Evolutionary conservation across 2,888 invertebrate species (phyloP).

Genomic region (Xanthostigma xanthostigma): DNA sequence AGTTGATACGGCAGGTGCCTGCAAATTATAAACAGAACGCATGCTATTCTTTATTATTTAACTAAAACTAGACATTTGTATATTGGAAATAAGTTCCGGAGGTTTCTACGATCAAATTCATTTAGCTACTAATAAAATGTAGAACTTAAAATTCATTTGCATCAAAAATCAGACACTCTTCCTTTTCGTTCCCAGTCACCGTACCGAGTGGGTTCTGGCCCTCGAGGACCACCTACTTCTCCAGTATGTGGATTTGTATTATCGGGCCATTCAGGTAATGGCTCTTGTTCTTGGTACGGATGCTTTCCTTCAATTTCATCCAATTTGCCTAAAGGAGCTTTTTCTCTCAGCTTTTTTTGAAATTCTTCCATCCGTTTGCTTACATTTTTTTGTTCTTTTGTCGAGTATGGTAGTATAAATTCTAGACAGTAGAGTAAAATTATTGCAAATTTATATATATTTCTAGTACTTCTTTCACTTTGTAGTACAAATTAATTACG

Average conservation of each 20-base stretch:
- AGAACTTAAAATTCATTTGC: background rate
- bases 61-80: too few species aligned
- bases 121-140: constrained; percentile 4
- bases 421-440: too few species aligned
- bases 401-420: background rate
- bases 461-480: too few species aligned
- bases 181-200: constrained; percentile 99
- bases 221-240: constrained; percentile 86
- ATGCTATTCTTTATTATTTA: too few species aligned
- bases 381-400: constrained; percentile 6
- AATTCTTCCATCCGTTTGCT: constrained; percentile 50
- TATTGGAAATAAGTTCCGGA: background rate
- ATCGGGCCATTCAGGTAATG: constrained; percentile 71
- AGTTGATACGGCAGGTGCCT: too few species aligned
- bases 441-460: too few species aligned
- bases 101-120: constrained; percentile 4
- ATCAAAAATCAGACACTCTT: constrained; percentile 83
- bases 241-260: constrained; percentile 85
- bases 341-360: constrained; percentile 52
- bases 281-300: constrained; percentile 67
- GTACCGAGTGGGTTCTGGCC: constrained; percentile 96
- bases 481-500: too few species aligned
- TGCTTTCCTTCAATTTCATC: constrained; percentile 59
- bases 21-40: too few species aligned
- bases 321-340: constrained; percentile 51